Percentiles rank a stretch among this genome's conserved stretches.
Conservation (phyloP, 1,140 invertebrate genomes). For the Cydia strobilella region DNA sequence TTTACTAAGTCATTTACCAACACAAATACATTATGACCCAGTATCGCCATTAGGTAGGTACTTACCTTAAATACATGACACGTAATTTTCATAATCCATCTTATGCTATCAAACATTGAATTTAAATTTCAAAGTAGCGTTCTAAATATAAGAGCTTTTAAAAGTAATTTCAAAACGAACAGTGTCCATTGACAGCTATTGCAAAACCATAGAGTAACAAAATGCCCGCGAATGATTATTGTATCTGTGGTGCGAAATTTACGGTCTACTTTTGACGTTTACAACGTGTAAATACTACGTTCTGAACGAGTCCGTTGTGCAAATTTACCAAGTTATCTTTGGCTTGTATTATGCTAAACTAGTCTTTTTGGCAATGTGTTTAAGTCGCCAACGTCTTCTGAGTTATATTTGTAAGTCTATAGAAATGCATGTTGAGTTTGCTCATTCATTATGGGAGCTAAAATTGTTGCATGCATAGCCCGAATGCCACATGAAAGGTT, state of each 20-base stretch:
- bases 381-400: not conserved
- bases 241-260: conserved; percentile 26
- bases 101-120: not conserved
- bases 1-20: not conserved
- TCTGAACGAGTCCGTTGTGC: conserved; percentile 14
- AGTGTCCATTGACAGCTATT: conserved; percentile 11
- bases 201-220: conserved; percentile 29
- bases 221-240: not conserved
- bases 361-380: not conserved
- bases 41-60: not conserved
- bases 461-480: conserved; percentile 13
- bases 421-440: conserved; percentile 18
- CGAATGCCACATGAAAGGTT: conserved; percentile 24
- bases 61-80: not conserved
- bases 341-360: not conserved
- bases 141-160: not conserved
- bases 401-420: not conserved
- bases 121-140: not conserved
- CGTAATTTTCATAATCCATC: not conserved
- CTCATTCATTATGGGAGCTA: conserved; percentile 18
- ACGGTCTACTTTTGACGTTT: conserved; percentile 16
- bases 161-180: conserved; percentile 7
- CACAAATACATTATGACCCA: conserved; percentile 19
- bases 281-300: conserved; percentile 2
- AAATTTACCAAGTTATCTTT: not conserved